These are phyloP conservation scores for Parelbella ahira DNA, from an alignment of 2,888 invertebrate species.

Conservation along the genomic window DNA sequence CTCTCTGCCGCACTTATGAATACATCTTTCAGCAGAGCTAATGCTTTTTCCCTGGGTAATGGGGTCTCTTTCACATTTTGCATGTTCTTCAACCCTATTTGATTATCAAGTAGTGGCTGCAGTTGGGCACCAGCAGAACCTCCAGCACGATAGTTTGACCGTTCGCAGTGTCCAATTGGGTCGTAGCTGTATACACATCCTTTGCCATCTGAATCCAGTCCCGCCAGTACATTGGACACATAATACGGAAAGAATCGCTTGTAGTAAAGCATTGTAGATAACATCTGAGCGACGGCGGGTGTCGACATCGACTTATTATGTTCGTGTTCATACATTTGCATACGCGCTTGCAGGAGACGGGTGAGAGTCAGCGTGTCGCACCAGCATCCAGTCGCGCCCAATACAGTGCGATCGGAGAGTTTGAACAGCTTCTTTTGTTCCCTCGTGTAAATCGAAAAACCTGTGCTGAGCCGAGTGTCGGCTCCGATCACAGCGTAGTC, in stretches of 20 bases:
- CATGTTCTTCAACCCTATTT: conserved; percentile 95
- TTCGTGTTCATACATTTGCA: conserved; percentile 97
- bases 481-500: conserved; percentile 97
- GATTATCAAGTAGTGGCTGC: conserved; percentile 97
- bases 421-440: conserved; percentile 93
- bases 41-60: conserved; percentile 89
- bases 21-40: conserved; percentile 94
- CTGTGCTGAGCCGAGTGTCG: conserved; percentile 95
- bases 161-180: conserved; percentile 97
- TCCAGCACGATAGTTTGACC: conserved; percentile 90
- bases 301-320: conserved; percentile 96
- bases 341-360: conserved; percentile 88
- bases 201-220: conserved; percentile 94
- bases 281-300: conserved; percentile 95
- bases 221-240: conserved; percentile 96
- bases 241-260: conserved; percentile 99
- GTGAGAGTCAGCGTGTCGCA: conserved; percentile 97
- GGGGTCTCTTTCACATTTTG: conserved; percentile 83
- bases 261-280: conserved; percentile 97
- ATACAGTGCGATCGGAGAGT: conserved; percentile 89
- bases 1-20: conserved; percentile 99
- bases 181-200: conserved; percentile 98
- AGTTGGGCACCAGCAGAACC: conserved; percentile 95
- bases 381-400: conserved; percentile 99
- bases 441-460: conserved; percentile 94